Conservation (phyloP, 2,797 vertebrate genomes). For the Poecilia wingei region DNA sequence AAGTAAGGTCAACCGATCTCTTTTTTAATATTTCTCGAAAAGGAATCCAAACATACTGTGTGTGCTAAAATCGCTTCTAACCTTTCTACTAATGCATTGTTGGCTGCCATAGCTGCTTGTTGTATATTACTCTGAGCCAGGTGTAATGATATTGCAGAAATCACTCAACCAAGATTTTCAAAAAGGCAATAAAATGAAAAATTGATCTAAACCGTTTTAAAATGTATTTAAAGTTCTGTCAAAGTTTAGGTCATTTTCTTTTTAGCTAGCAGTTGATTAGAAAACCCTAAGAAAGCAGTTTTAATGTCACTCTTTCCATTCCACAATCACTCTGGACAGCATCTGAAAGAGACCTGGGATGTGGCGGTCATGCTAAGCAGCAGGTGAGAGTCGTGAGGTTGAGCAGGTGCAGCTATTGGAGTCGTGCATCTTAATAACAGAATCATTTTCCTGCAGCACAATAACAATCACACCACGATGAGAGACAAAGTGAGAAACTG, state of each 20-base stretch:
- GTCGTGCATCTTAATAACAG: slow-evolving; percentile 50
- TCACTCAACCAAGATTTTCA: not conserved
- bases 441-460: slow-evolving; percentile 26
- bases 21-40: not conserved
- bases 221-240: slow-evolving; percentile 6
- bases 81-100: not conserved
- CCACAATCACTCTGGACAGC: slow-evolving; percentile 32
- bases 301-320: slow-evolving; percentile 37
- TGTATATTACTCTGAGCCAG: not conserved
- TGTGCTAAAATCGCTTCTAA: not conserved
- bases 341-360: slow-evolving; percentile 35
- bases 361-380: slow-evolving; percentile 58
- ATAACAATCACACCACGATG: slow-evolving; percentile 34
- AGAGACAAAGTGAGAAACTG: slow-evolving; percentile 26
- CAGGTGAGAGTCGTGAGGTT: slow-evolving; percentile 48
- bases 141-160: not conserved
- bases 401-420: slow-evolving; percentile 49
- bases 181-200: not conserved
- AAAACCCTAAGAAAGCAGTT: slow-evolving; percentile 26
- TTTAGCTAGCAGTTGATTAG: slow-evolving; percentile 8
- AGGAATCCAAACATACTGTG: not conserved
- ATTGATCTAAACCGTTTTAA: not conserved
- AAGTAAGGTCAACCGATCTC: not conserved
- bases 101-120: not conserved
- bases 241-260: slow-evolving; percentile 8